Evolutionary conservation across 2,797 vertebrate species (phyloP).

Genomic region (Poeciliopsis gracilis): DNA sequence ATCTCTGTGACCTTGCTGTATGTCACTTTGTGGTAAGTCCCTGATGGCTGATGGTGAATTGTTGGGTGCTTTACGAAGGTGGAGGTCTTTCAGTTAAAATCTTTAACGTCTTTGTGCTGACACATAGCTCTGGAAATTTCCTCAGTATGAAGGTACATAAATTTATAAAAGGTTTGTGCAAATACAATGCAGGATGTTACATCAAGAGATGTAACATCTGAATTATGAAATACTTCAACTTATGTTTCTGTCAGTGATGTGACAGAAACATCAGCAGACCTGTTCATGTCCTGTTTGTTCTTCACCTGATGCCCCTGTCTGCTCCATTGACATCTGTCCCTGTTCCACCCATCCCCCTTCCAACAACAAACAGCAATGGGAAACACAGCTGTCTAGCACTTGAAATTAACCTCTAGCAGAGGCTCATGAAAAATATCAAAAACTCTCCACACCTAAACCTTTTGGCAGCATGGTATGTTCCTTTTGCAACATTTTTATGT

Average conservation of each 20-base stretch:
- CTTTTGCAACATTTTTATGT: background rate
- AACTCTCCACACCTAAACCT: background rate
- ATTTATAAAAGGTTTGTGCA: background rate
- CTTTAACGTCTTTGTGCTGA: background rate
- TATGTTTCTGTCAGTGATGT: background rate
- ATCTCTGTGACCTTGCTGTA: background rate
- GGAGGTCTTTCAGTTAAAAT: background rate
- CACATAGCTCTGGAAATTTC: background rate
- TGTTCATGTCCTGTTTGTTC: background rate
- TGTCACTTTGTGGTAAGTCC: background rate
- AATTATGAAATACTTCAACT: background rate
- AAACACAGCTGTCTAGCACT: background rate
- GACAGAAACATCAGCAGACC: background rate
- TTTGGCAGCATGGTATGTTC: background rate
- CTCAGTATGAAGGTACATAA: background rate
- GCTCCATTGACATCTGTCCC: background rate
- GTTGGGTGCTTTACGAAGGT: background rate
- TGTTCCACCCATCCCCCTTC: background rate
- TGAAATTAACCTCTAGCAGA: background rate
- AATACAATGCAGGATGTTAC: background rate
- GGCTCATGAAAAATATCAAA: background rate
- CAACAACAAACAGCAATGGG: background rate
- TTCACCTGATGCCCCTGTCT: background rate
- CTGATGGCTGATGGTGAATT: background rate
- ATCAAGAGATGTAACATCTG: background rate